Evolutionary conservation across 2,888 invertebrate species (phyloP).

Genomic region (Eudasyphora cyanicolor): DNA sequence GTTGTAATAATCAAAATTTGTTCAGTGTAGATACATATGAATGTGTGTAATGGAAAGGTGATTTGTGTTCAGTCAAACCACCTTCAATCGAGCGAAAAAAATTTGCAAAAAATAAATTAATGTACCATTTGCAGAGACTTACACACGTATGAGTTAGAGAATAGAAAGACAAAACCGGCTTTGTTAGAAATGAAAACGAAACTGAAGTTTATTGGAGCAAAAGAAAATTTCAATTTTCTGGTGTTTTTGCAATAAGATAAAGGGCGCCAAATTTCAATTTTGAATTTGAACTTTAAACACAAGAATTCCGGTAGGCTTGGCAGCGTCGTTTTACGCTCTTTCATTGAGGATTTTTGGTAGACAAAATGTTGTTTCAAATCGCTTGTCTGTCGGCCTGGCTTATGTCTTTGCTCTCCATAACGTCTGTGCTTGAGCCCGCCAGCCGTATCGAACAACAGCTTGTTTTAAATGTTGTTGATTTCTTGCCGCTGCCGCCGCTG

Average conservation of each 20-base stretch:
- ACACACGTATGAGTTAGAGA: not conserved
- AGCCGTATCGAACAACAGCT: conserved; percentile 1
- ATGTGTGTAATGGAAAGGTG: conserved; percentile 55
- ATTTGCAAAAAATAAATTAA: not conserved
- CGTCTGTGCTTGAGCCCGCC: conserved; percentile 7
- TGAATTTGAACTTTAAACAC: conserved; percentile 1
- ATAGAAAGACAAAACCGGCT: conserved; percentile 14
- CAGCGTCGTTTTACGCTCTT: not conserved
- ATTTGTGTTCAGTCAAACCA: conserved; percentile 22
- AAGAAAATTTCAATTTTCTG: not conserved
- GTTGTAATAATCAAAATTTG: conserved; percentile 45
- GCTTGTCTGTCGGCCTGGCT: not conserved
- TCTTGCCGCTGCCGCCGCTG: too few relatives aligned
- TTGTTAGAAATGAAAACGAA: not conserved
- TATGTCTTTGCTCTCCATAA: conserved; percentile 28
- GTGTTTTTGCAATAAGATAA: not conserved
- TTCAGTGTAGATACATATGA: not conserved
- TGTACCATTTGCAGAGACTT: too few relatives aligned
- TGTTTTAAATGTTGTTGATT: conserved; percentile 32
- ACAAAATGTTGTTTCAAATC: not conserved
- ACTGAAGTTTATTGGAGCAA: not conserved
- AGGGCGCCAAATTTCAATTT: not conserved
- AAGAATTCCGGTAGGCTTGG: not conserved
- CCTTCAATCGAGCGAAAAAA: conserved; percentile 20
- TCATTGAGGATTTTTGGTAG: not conserved